Conservation (phyloP, 35 echinoderm and acorn worm genomes). For the Chiridota heheva region DNA sequence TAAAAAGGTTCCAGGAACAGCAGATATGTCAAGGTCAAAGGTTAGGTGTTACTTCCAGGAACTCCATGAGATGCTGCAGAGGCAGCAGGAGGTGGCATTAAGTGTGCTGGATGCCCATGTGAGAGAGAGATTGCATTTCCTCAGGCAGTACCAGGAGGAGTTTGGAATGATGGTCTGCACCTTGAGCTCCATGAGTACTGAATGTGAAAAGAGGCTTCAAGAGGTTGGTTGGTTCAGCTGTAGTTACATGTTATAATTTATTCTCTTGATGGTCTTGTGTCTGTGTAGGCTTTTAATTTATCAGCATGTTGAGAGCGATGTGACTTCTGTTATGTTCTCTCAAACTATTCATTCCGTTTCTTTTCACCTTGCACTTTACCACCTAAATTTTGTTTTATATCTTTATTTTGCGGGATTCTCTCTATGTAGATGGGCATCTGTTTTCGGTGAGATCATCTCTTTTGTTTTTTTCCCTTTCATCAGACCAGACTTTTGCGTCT, state of each 20-base stretch:
- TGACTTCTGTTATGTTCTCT: too few relatives aligned
- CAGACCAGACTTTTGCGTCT: too few relatives aligned
- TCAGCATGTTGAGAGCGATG: too few relatives aligned
- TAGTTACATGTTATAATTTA: too few relatives aligned
- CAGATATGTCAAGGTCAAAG: slow-evolving; percentile 78
- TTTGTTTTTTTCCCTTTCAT: too few relatives aligned
- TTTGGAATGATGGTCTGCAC: slow-evolving; percentile 56
- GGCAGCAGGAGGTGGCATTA: slow-evolving; percentile 87
- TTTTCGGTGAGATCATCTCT: too few relatives aligned
- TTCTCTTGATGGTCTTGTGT: too few relatives aligned
- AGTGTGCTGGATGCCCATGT: slow-evolving; percentile 67
- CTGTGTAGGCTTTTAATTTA: neutral
- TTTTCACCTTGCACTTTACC: too few relatives aligned
- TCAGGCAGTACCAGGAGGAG: slow-evolving; percentile 90
- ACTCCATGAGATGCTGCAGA: slow-evolving; percentile 71
- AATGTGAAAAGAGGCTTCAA: slow-evolving; percentile 76
- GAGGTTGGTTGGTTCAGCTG: slow-evolving; percentile 48
- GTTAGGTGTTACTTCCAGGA: slow-evolving; percentile 83
- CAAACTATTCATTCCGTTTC: too few relatives aligned
- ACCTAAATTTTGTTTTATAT: too few relatives aligned
- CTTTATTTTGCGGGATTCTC: too few relatives aligned
- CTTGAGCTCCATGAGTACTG: slow-evolving; percentile 65
- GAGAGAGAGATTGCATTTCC: slow-evolving; percentile 56
- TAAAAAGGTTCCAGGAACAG: slow-evolving; percentile 81
- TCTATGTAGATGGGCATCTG: too few relatives aligned